Evolutionary conservation across 2,797 vertebrate genomes (phyloP).

Genomic region (Monodelphis domestica): DNA sequence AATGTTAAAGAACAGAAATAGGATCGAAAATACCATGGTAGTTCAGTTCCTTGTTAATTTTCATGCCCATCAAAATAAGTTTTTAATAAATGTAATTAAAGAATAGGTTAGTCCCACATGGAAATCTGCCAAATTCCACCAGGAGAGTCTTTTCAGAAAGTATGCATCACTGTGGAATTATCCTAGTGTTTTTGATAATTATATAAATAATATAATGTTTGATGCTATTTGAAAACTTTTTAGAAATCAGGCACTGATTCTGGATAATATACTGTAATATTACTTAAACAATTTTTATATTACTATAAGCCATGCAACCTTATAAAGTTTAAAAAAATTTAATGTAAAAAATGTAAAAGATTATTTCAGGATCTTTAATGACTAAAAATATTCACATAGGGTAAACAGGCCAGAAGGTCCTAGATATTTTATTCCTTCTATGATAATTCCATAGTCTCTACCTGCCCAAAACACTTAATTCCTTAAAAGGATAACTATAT

Average conservation of each 20-base stretch:
- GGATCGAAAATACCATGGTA: slow-evolving; percentile 33
- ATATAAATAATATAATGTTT: not conserved
- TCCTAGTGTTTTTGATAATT: not conserved
- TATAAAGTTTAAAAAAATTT: not conserved
- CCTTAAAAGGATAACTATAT: not conserved
- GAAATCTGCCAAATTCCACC: slow-evolving; percentile 71
- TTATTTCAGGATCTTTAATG: not conserved
- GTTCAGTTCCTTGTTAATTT: slow-evolving; percentile 70
- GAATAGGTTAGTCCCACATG: slow-evolving; percentile 71
- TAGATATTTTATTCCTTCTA: not conserved
- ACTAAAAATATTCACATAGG: not conserved
- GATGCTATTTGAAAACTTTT: not conserved
- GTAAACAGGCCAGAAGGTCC: not conserved
- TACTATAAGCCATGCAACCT: not conserved
- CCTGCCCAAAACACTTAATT: not conserved
- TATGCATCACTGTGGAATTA: not conserved
- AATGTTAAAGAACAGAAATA: slow-evolving; percentile 71
- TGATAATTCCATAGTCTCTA: not conserved
- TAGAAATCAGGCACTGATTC: not conserved
- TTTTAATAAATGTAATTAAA: slow-evolving; percentile 73
- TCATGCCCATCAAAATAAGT: slow-evolving; percentile 73
- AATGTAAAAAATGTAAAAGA: not conserved
- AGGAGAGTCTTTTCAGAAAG: slow-evolving; percentile 73
- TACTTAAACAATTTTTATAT: not conserved
- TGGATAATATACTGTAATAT: too few species aligned